phyloP scores from a whole-genome alignment of 2,888 invertebrate genomes.

The Conomelus anceps region DNA sequence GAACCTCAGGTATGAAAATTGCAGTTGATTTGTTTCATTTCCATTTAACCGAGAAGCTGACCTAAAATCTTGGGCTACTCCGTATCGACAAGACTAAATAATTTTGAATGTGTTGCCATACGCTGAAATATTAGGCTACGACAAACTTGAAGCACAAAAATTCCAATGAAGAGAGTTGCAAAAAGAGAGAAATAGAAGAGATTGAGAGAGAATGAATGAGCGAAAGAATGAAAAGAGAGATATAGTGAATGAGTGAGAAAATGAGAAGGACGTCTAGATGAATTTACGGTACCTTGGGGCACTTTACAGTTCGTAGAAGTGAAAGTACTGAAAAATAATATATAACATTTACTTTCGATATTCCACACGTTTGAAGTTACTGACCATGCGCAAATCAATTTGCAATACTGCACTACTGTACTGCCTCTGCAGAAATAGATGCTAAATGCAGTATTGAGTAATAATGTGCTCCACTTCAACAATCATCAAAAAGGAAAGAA shows the following conservation, averaged over 20 bases:
- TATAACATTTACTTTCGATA: background rate
- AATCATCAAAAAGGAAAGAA: no score
- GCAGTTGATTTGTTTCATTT: no score
- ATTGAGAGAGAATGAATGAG: no score
- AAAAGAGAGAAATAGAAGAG: no score
- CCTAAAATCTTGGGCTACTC: no score
- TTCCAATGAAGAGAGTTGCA: background rate
- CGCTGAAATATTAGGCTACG: no score
- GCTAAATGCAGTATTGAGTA: no score
- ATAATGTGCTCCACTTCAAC: no score
- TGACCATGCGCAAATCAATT: background rate
- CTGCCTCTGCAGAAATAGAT: background rate
- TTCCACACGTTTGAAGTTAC: background rate
- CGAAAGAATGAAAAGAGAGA: background rate
- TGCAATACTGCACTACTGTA: background rate
- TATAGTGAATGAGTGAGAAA: background rate
- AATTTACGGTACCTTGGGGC: background rate
- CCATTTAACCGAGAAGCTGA: no score
- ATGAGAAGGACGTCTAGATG: background rate
- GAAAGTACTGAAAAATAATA: background rate
- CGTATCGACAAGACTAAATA: no score
- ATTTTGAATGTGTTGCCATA: no score
- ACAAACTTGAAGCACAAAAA: background rate
- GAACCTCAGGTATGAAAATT: no score
- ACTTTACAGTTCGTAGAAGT: background rate